Conservation (phyloP, 1,140 invertebrate species). For the Oedothorax gibbosus region DNA sequence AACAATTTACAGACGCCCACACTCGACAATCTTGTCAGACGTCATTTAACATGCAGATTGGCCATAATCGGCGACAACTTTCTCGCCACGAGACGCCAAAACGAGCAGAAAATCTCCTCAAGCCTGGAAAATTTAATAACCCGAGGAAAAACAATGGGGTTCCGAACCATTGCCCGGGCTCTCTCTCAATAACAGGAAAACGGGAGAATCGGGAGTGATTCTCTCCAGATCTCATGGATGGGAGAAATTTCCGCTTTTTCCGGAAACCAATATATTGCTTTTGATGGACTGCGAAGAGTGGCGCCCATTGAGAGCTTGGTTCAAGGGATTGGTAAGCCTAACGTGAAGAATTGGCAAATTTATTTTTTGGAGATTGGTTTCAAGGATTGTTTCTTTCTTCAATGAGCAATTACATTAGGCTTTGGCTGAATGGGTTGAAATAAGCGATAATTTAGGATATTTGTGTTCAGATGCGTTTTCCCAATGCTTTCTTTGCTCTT, state of each 20-base stretch:
- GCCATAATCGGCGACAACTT: conserved; percentile 34
- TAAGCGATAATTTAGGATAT: too few relatives aligned
- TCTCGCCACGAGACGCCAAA: conserved; percentile 2
- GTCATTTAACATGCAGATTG: conserved; percentile 39
- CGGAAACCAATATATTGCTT: conserved; percentile 24
- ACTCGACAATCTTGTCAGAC: conserved; percentile 14
- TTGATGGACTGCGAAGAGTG: conserved; percentile 20
- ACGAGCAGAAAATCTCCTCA: conserved; percentile 25
- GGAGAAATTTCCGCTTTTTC: background rate
- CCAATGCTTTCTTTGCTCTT: too few relatives aligned
- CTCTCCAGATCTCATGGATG: conserved; percentile 29
- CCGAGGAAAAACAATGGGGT: conserved; percentile 47
- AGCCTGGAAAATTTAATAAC: conserved; percentile 54
- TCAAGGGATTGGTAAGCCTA: too few relatives aligned
- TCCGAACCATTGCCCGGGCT: conserved; percentile 30
- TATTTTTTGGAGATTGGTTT: too few relatives aligned
- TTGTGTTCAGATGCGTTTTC: too few relatives aligned
- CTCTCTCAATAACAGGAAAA: background rate
- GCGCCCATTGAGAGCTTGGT: background rate
- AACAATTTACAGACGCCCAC: conserved; percentile 12
- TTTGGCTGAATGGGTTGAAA: too few relatives aligned
- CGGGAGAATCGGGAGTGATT: background rate
- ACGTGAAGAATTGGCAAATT: too few relatives aligned
- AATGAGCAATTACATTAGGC: too few relatives aligned
- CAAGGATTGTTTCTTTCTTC: too few relatives aligned